Evolutionary conservation across 2,888 invertebrate genomes (phyloP), one percentile per base, ranked within the genome.

Genomic region (Lycia hirtaria): DNA sequence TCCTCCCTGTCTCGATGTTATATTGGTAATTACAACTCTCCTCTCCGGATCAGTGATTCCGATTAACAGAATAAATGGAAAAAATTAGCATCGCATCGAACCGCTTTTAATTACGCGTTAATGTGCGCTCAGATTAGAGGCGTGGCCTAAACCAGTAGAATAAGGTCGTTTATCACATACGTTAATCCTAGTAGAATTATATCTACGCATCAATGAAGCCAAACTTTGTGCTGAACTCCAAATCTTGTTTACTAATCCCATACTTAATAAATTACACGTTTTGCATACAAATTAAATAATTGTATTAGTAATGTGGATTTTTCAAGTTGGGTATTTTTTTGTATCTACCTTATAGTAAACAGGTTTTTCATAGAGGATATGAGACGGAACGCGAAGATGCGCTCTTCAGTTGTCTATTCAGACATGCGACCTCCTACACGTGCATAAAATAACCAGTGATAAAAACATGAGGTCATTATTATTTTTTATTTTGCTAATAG

Each of bases 321-420:
- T 41, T 41, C 3, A 9, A 26, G 3, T 7, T 17, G 15, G 15
- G 12, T 40, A 40, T 4, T 9, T 40, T 19, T 38, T 22, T 49
- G 28, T 45, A 28, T 9, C 41, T 26, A 26, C 41, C 38, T 22
- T 59, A 47, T 12, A 9, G n/a, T 58, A 70, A 77, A 76, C 76
- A 61, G 76, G 77, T 78, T 78, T 68, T 68, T 50, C 51, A 59
- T 30, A 51, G 61, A 67, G 56, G 56, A 66, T 69, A 69, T 62
- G 60, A 66, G 63, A 57, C 62, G 56, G 58, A 59, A 63, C 65
- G 69, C 56, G 65, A 70, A 69, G 72, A 68, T 68, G 70, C 71
- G 67, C 69, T 70, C 65, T 71, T 72, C 71, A 77, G 76, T 80
- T 69, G 69, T 67, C 67, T 71, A 63, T 62, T 52, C 50, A 62